Base-by-base conservation (phyloP, 1,140 invertebrate genomes). In the Zophobas atratus region DNA sequence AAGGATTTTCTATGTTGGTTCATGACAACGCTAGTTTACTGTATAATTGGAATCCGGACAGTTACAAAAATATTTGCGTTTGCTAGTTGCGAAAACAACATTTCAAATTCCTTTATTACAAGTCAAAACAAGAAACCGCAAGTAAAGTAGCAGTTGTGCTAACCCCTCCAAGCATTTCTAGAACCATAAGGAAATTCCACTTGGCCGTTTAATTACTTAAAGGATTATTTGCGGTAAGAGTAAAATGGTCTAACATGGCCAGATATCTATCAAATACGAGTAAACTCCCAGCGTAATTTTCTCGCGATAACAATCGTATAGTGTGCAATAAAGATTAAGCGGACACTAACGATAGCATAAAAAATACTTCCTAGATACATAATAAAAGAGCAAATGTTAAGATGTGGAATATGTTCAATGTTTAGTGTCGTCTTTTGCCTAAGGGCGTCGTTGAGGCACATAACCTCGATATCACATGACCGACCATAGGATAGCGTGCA, bases 401-500 rank as follows among this genome's bases (percentile, higher is more conserved):
- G 60, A 51, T 20, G n/a, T 67, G 35, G 57, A 63, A 39, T 63
- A 39, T 63, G 57, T 33, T 67, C 20, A 8, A 38, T 63, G 57
- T 41, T 67, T 38, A 67, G 43, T 33, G 60, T 41, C 39, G 39
- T 67, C 39, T 46, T 4, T 41, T 67, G 60, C 70, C 70, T 51
- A n/a, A 32, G 51, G 51, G 70, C 35, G 70, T 48, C 70, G 41
- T 56, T 35, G n/a, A 56, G 20, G 39, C 48, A 72, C 70, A 72
- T 72, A 72, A 72, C 70, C 70, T 72, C 32, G 48, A 49, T 36
- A 72, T 56, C 70, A 72, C 51, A 72, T 51, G 70, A 72, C 70
- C 70, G 70, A 72, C 70, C 70, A 56, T 8, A 56, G 70, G 51
- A 72, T 72, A 56, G 70, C 48, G 51, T 72, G 70, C 70, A 72